Conservation (phyloP, 2,797 vertebrate genomes). For the Pelodytes ibericus region DNA sequence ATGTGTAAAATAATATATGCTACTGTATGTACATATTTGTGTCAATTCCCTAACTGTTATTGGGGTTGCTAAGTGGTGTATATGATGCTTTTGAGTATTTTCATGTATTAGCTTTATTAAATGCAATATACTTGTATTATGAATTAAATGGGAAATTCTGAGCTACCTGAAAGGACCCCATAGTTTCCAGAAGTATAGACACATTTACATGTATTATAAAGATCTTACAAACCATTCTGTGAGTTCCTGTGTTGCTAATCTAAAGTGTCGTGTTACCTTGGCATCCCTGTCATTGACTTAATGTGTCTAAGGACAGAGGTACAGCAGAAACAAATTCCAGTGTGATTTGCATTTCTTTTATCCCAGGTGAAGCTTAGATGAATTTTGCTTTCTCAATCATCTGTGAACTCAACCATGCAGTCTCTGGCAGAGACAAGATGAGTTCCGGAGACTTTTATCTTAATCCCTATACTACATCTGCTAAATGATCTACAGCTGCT, state of each 20-base stretch:
- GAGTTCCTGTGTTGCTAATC: background rate
- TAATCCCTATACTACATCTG: constrained; percentile 15
- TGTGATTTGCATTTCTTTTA: constrained; percentile 43
- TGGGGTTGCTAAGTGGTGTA: too few relatives aligned
- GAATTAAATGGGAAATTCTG: too few relatives aligned
- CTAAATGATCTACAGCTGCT: constrained; percentile 29
- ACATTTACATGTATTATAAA: too few relatives aligned
- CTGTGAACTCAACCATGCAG: constrained; percentile 43
- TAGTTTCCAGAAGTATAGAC: too few relatives aligned
- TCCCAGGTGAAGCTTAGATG: constrained; percentile 35
- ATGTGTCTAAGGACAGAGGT: constrained; percentile 1
- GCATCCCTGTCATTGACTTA: constrained; percentile 11
- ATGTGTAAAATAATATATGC: too few relatives aligned
- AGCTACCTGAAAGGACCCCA: too few relatives aligned
- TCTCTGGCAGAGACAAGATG: constrained; percentile 36
- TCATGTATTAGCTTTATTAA: too few relatives aligned
- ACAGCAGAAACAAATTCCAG: constrained; percentile 6
- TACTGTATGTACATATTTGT: too few relatives aligned
- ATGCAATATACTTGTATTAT: too few relatives aligned
- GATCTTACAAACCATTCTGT: background rate
- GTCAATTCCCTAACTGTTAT: too few relatives aligned
- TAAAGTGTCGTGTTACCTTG: constrained; percentile 9
- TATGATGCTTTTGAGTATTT: too few relatives aligned
- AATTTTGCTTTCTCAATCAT: constrained; percentile 43
- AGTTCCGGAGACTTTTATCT: constrained; percentile 36